phyloP scores from a whole-genome alignment of 2,888 invertebrate species.

The Morinoia aosen region DNA sequence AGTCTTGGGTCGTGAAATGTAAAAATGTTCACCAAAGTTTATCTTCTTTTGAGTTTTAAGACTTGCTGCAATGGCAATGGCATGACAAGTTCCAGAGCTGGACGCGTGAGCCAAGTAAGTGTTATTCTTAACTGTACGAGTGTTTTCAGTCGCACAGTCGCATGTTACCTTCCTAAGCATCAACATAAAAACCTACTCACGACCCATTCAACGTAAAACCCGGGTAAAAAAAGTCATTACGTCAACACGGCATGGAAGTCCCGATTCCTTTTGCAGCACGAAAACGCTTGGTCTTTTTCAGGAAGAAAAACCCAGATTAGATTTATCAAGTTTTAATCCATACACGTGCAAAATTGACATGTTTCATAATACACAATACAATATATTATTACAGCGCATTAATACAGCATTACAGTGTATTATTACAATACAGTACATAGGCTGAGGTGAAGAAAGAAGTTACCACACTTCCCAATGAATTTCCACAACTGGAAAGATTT shows the following conservation, averaged over 20 bases:
- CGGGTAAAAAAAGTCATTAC: neutral
- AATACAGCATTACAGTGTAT: too few species aligned
- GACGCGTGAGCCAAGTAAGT: neutral
- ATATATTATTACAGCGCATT: too few species aligned
- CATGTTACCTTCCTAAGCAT: neutral
- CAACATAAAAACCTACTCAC: neutral
- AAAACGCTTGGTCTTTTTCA: neutral
- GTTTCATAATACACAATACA: neutral
- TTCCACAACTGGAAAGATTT: too few species aligned
- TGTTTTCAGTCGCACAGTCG: neutral
- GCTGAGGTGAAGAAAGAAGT: too few species aligned
- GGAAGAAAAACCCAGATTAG: neutral
- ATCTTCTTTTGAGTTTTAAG: neutral
- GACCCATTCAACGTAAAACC: neutral
- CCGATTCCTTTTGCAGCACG: neutral
- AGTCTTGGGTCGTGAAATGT: neutral
- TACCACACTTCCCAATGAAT: too few species aligned
- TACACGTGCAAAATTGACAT: neutral
- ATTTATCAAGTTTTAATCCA: neutral
- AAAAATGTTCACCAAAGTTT: neutral
- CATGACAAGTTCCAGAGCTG: neutral
- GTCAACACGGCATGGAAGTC: conserved; percentile 7
- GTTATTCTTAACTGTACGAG: neutral
- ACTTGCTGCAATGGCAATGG: neutral
- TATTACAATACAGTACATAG: neutral